Conservation (phyloP, 2,797 vertebrate species). For the Myoxocephalus aenaeus region DNA sequence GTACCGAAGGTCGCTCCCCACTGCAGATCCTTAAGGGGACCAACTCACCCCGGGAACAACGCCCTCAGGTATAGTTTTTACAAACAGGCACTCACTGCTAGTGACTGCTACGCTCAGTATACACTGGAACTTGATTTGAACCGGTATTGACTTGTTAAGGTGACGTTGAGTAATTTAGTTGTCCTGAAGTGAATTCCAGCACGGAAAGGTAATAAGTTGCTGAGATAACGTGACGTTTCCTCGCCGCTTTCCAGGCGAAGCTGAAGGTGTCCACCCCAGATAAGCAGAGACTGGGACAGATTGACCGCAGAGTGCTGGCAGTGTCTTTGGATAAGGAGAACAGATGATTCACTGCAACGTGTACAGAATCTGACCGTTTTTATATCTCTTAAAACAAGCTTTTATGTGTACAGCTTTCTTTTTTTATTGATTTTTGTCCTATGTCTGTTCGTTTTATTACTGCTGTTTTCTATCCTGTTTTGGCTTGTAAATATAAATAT, state of each 20-base stretch:
- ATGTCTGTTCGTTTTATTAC: conserved; percentile 24
- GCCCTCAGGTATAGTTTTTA: conserved; percentile 74
- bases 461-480: conserved; percentile 34
- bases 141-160: neutral
- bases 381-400: conserved; percentile 29
- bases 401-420: conserved; percentile 64
- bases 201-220: neutral
- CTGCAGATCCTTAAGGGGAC: conserved; percentile 89
- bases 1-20: conserved; percentile 88
- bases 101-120: neutral
- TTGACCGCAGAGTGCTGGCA: conserved; percentile 75
- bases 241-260: conserved; percentile 72
- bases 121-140: neutral
- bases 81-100: neutral
- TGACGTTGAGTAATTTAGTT: neutral
- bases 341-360: conserved; percentile 50
- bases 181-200: neutral
- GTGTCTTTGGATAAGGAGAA: conserved; percentile 83
- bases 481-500: conserved; percentile 80
- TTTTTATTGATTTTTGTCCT: conserved; percentile 2
- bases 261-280: conserved; percentile 81
- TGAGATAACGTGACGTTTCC: neutral
- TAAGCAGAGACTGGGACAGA: conserved; percentile 71
- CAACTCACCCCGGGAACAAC: conserved; percentile 82
- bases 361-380: conserved; percentile 11